Base-by-base conservation (phyloP, 2,888 invertebrate genomes). In the Amphimallon solstitiale region DNA sequence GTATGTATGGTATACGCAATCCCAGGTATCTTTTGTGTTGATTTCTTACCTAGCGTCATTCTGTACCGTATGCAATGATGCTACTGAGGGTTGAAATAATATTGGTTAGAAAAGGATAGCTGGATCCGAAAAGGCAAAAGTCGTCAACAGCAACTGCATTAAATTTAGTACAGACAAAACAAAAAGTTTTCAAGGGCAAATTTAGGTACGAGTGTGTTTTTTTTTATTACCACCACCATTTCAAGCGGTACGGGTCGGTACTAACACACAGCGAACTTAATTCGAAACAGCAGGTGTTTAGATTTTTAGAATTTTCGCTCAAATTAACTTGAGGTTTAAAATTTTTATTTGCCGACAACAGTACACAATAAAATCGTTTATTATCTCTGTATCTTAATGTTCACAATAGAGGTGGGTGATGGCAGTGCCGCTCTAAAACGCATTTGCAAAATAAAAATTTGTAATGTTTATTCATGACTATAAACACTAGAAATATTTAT, bases 81-180 rank as follows among this genome's bases (percentile, higher is more conserved):
- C 29, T 40, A 23, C 12, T 21, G 56, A 56, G 56, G 56, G 56
- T 40, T 56, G 56, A 10, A 56, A 56, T 15, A 56, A 51, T 29
- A 43, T 43, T 10, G 10, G 29, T 7, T 2, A 56, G 56, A 56
- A 10, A 19, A 56, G 29, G 56, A 56, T 40, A 23, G 40, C 56
- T 9, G 29, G 29, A 29, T 23, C 43, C 40, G 43, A 56, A 56
- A 56, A 56, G 56, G 56, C 56, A 56, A 56, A 56, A 56, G 56
- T 56, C 56, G 56, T 56, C 54, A 48, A 52, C 66, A 63, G 66
- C 56, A 67, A 67, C 63, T 67, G 66, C 66, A 67, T 67, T 62
- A 67, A 67, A 67, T 67, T 63, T 67, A 67, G 66, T 67, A 63
- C 66, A 67, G 66, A 63, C 66, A 48, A 67, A 67, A 67, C 66